phyloP scores from a whole-genome alignment of 2,113 vertebrate species.

The Sardina pilchardus region DNA sequence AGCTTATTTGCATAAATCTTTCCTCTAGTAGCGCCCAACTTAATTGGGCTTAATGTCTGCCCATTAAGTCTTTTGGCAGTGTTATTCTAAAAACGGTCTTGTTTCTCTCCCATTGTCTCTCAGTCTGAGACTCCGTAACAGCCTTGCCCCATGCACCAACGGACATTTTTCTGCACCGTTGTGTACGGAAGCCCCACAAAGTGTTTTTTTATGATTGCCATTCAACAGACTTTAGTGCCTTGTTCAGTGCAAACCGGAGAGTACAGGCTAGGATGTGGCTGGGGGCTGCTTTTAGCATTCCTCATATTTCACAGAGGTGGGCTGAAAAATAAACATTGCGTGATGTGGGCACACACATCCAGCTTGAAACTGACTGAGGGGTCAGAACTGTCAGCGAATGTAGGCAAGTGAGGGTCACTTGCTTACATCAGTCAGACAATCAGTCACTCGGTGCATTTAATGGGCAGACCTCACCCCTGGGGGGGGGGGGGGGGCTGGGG shows the following conservation, averaged over 20 bases:
- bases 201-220: conserved; percentile 44
- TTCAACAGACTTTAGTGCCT: conserved; percentile 15
- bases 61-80: conserved; percentile 53
- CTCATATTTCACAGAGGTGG: background rate
- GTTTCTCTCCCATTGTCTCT: conserved; percentile 47
- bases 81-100: conserved; percentile 48
- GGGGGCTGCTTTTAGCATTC: background rate
- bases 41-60: conserved; percentile 56
- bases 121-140: conserved; percentile 52
- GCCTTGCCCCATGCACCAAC: conserved; percentile 9
- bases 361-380: background rate
- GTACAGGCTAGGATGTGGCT: background rate
- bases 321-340: background rate
- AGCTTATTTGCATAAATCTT: conserved; percentile 54
- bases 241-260: background rate
- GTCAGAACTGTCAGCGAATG: background rate
- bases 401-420: background rate
- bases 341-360: background rate
- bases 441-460: background rate
- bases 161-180: background rate
- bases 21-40: conserved; percentile 43
- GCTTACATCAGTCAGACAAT: no score
- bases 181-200: background rate
- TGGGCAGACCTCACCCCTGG: background rate
- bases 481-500: background rate